Evolutionary conservation across 2,797 vertebrate genomes (phyloP), one percentile per base, ranked within the genome.

Genomic region (Liasis olivaceus): DNA sequence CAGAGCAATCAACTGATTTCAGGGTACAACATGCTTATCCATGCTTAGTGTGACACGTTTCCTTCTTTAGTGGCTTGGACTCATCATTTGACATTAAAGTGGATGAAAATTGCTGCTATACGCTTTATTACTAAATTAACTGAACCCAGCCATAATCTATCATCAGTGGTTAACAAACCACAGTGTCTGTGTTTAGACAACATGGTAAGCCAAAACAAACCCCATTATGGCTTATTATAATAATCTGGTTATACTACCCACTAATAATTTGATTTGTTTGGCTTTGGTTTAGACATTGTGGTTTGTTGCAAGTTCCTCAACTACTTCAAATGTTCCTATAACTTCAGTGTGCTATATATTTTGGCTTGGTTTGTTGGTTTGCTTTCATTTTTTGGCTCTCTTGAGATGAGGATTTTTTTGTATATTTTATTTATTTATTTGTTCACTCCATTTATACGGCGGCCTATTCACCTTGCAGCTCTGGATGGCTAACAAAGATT

Each of bases 61-160:
- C 5, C 6, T 81, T 54, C 20, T 85, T 54, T 54, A 85, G 51
- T 66, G 9, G 26, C 42, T 0, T 94, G 93, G 87, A 93, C 85
- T 93, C 93, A 66, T 2, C 6, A 42, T 72, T 95, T 94, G 85
- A 28, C 64, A 8, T 42, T n/a, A 84, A 72, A 91, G 28, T 54
- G 87, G 86, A 63, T 81, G 47, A 92, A 36, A 90, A 31, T 2
- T 77, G 11, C 54, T 93, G 0, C 77, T 94, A 72, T 91, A 54
- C 56, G 90, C 90, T 88, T 4, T 85, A 14, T 11, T 81, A 81
- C 47, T 81, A 81, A 81, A 81, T 81, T 81, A 36, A 81, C 42
- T 47, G 47, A 81, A 81, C 20, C 20, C 42, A 47, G 72, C 20
- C 36, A 47, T 81, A 81, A 81, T 81, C 9, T 24, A 81, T 81